These are phyloP conservation scores for Illadopsis cleaveri DNA, from an alignment of 2,113 vertebrate genomes.

Conservation along the genomic window DNA sequence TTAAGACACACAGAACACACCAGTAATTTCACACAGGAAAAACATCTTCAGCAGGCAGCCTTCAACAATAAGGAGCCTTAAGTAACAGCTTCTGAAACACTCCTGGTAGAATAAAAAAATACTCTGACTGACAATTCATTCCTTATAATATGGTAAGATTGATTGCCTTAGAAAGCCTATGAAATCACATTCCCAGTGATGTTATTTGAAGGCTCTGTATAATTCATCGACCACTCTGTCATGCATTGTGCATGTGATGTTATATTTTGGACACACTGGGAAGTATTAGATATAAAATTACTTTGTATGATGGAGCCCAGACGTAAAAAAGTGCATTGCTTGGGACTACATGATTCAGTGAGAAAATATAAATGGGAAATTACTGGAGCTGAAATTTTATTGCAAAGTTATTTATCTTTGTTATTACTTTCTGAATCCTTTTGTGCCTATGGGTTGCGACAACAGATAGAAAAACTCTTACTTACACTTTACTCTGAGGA, in stretches of 20 bases:
- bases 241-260: neutral
- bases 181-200: neutral
- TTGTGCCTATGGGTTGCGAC: conserved; percentile 44
- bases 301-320: conserved; percentile 34
- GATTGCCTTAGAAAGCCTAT: neutral
- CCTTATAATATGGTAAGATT: neutral
- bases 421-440: conserved; percentile 71
- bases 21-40: neutral
- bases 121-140: neutral
- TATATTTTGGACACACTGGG: conserved; percentile 6
- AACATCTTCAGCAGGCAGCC: neutral
- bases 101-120: neutral
- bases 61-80: neutral
- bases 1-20: neutral
- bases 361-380: conserved; percentile 78
- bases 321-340: conserved; percentile 14
- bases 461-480: conserved; percentile 30
- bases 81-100: neutral
- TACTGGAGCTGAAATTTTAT: conserved; percentile 77
- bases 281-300: conserved; percentile 55
- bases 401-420: conserved; percentile 75
- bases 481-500: conserved; percentile 53
- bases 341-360: conserved; percentile 61
- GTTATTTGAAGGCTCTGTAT: neutral
- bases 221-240: neutral